Evolutionary conservation across 2,888 invertebrate genomes (phyloP), one percentile per base, ranked within the genome.

Genomic region (Dynastes grantii): DNA sequence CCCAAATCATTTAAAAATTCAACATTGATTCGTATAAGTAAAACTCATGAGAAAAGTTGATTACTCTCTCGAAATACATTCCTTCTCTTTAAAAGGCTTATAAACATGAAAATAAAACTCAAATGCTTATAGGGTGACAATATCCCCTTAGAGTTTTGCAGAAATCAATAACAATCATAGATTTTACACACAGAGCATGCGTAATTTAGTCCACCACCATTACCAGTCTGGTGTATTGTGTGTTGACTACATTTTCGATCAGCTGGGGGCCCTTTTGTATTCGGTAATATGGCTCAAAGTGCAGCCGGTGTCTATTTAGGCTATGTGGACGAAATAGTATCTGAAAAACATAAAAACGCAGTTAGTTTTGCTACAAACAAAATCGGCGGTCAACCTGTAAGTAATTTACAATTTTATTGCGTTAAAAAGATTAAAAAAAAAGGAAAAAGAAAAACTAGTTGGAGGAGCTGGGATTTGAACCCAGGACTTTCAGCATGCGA

Each of bases 341-440:
- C 91, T 78, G 95, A 95, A 64, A 95, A 95, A 88, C 91, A 94
- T 88, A 91, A 91, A 83, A 89, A 90, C 13, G 87, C 91, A 78
- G 88, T 94, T 49, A 93, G 93, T 88, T 95, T 92, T 87, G 92
- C 92, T 49, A 92, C 94, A 45, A 96, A 96, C 88, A 96, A 96
- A 92, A 92, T 96, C 81, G 96, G 96, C 83, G 96, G 96, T 81
- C 89, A 90, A 83, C 93, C 94, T 80, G 94, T 94, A 90, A 92
- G 93, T 91, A 76, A 73, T 58, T 75, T 58, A 9, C n/a, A 40
- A 67, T 2, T 37, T 45, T 70, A 6, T 53, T 55, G 3, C 16
- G 13, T 51, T 8, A 37, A 22, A 77, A 51, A 79, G 51, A 76
- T 45, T 40, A n/a, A 70, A 53, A 45, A 45, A 45, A 67, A 51